Percentiles rank a stretch among this genome's conserved stretches.
Evolutionary conservation across 1,140 invertebrate genomes (phyloP).

Genomic region (Muscidifurax raptorellus): DNA sequence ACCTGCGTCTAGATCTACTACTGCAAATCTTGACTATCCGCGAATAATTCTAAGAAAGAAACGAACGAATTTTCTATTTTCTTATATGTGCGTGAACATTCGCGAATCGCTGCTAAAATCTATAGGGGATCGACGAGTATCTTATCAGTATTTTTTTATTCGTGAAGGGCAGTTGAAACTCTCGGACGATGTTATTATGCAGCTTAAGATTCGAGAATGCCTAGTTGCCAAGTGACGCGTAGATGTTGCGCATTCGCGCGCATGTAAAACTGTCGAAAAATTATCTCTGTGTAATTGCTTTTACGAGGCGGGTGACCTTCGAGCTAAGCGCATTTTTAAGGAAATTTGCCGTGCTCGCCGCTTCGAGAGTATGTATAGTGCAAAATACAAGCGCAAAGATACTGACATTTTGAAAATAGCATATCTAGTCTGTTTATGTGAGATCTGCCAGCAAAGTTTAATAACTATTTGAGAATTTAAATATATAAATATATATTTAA

Average conservation of each 20-base stretch:
- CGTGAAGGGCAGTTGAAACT: not conserved
- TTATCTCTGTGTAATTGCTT: not conserved
- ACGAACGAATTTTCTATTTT: conserved; percentile 39
- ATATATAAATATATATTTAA: conserved; percentile 26
- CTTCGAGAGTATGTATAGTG: not conserved
- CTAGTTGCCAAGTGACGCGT: not conserved
- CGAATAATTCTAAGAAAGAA: conserved; percentile 2
- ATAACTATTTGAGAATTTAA: not conserved
- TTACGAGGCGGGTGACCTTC: not conserved
- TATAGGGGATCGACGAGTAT: conserved; percentile 1
- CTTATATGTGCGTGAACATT: conserved; percentile 5
- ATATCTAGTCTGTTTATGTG: conserved; percentile 41
- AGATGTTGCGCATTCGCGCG: not conserved
- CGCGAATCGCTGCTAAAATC: not conserved
- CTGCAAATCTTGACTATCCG: not conserved
- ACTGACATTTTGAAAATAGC: conserved; percentile 23
- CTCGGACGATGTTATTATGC: not conserved
- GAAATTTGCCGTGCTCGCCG: not conserved
- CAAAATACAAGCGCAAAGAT: conserved; percentile 5
- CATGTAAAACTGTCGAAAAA: conserved; percentile 17
- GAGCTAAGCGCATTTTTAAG: not conserved
- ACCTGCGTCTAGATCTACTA: not conserved
- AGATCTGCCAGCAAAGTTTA: conserved; percentile 32
- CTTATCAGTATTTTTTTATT: conserved; percentile 43
- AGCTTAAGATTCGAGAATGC: conserved; percentile 21